A percentile compares a stretch with the other conserved stretches of the same genome.
phyloP scores from a whole-genome alignment of 2,797 vertebrate species.

The Scolopax rusticola region DNA sequence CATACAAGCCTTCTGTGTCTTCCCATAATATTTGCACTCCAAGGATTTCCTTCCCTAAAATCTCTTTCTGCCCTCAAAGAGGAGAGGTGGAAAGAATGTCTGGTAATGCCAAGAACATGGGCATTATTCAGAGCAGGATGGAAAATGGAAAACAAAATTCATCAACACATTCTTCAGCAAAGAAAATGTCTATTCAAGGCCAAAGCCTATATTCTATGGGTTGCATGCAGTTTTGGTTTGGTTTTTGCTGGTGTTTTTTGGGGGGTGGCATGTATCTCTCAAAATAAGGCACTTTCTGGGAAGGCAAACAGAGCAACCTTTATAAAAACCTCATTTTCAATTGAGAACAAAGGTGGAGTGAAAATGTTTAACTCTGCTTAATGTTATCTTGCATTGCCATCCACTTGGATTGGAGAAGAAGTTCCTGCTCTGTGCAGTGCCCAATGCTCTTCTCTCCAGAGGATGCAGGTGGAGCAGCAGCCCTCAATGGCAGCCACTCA shows the following conservation, averaged over 20 bases:
- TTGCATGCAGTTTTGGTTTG: background rate
- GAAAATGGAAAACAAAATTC: background rate
- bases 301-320: background rate
- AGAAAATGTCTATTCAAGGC: background rate
- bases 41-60: background rate
- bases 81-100: background rate
- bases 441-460: accelerated
- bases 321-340: background rate
- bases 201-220: background rate
- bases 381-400: background rate
- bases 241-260: too few species aligned
- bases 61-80: background rate
- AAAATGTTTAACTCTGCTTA: background rate
- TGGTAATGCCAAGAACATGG: background rate
- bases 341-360: background rate
- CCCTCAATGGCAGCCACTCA: background rate
- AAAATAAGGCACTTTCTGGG: background rate
- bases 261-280: accelerated
- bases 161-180: background rate
- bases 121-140: background rate
- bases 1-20: background rate
- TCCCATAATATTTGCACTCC: background rate
- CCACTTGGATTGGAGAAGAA: background rate
- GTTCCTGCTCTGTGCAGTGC: accelerated
- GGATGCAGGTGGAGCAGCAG: background rate